Percentiles rank a stretch among this genome's conserved stretches.
Evolutionary conservation across 2,888 invertebrate genomes (phyloP).

Genomic region (Merodon equestris): DNA sequence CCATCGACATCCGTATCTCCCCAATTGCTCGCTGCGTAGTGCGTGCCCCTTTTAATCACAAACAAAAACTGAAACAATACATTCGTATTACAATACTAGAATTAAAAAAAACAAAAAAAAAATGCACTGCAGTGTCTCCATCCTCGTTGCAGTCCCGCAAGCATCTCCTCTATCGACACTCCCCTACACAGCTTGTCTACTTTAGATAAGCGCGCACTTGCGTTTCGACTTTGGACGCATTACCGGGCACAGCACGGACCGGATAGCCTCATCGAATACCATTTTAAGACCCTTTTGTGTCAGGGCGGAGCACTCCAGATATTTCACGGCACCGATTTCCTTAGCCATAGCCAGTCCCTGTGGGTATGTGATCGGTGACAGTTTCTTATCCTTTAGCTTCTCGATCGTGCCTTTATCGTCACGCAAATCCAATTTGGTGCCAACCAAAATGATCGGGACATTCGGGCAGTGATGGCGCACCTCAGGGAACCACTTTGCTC

Average conservation of each 20-base stretch:
- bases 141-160: slow-evolving; percentile 23
- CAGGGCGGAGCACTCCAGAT: slow-evolving; percentile 76
- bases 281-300: slow-evolving; percentile 77
- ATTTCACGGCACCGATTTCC: slow-evolving; percentile 77
- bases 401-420: slow-evolving; percentile 77
- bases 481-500: slow-evolving; percentile 78
- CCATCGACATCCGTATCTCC: background rate
- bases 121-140: slow-evolving; percentile 53
- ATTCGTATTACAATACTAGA: too few species aligned
- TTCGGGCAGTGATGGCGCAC: slow-evolving; percentile 77
- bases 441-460: slow-evolving; percentile 77
- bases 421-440: slow-evolving; percentile 76
- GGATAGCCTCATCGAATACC: slow-evolving; percentile 77
- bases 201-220: slow-evolving; percentile 70
- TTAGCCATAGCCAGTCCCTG: slow-evolving; percentile 78
- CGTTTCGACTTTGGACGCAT: slow-evolving; percentile 73
- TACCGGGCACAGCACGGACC: slow-evolving; percentile 77
- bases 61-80: slow-evolving; percentile 6
- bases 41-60: slow-evolving; percentile 17
- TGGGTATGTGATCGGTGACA: slow-evolving; percentile 77
- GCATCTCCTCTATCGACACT: background rate
- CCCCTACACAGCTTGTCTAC: background rate
- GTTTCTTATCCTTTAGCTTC: slow-evolving; percentile 77
- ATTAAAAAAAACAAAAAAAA: slow-evolving; percentile 21
- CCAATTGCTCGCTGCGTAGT: too few species aligned